Percentiles rank a stretch among this genome's conserved stretches.
Evolutionary conservation across 2,888 invertebrate genomes (phyloP).

Genomic region (Aplocera efformata): DNA sequence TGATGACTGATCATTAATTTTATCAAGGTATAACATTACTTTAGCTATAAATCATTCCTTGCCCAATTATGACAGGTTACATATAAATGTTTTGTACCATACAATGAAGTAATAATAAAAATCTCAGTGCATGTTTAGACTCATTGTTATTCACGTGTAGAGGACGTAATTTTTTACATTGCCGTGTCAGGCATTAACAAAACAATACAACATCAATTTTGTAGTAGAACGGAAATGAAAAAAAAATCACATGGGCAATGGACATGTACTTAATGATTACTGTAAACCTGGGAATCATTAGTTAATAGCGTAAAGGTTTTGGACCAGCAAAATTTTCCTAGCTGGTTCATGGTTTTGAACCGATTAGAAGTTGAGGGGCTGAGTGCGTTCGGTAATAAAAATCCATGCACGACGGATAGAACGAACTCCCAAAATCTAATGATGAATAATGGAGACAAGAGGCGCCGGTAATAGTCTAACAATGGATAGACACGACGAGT

Average conservation of each 20-base stretch:
- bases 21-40: slow-evolving; percentile 10
- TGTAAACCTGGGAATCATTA: slow-evolving; percentile 12
- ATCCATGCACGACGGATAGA: neutral
- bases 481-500: slow-evolving; percentile 35
- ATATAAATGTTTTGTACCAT: slow-evolving; percentile 23
- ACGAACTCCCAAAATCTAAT: slow-evolving; percentile 23
- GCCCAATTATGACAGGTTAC: slow-evolving; percentile 19
- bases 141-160: slow-evolving; percentile 49
- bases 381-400: no score
- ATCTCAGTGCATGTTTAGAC: slow-evolving; percentile 25
- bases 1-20: neutral
- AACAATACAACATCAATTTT: slow-evolving; percentile 47
- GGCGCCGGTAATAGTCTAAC: slow-evolving; percentile 40
- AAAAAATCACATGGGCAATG: slow-evolving; percentile 36
- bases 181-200: slow-evolving; percentile 33
- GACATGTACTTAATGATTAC: slow-evolving; percentile 30
- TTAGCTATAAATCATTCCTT: slow-evolving; percentile 18
- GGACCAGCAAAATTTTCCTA: no score
- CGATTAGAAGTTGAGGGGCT: no score
- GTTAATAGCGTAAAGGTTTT: neutral
- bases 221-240: slow-evolving; percentile 42
- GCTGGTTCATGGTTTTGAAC: no score
- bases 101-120: slow-evolving; percentile 30
- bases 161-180: slow-evolving; percentile 52
- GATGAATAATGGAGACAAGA: slow-evolving; percentile 30